Evolutionary conservation across 2,888 invertebrate species (phyloP).

Genomic region (Melanostoma scalare): DNA sequence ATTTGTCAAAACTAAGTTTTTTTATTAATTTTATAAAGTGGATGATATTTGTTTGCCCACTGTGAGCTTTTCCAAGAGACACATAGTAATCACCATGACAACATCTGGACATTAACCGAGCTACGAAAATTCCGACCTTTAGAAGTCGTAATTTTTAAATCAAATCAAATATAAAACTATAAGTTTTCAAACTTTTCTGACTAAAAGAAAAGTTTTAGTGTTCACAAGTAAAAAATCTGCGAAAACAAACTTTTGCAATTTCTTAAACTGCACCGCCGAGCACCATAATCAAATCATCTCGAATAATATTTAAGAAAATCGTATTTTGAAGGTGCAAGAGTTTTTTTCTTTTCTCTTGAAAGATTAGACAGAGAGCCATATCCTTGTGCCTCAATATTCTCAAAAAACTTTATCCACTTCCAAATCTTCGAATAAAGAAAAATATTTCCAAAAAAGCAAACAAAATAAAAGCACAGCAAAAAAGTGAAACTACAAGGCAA

Average conservation of each 20-base stretch:
- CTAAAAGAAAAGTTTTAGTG: too few relatives aligned
- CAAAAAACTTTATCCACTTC: constrained; percentile 58
- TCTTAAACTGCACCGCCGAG: constrained; percentile 51
- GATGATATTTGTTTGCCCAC: too few relatives aligned
- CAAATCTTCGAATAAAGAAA: constrained; percentile 45
- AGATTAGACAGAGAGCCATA: constrained; percentile 18
- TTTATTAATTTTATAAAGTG: too few relatives aligned
- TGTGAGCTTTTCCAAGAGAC: too few relatives aligned
- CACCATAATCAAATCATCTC: constrained; percentile 53
- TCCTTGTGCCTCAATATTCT: neutral
- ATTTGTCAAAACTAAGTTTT: too few relatives aligned
- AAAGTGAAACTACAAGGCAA: neutral
- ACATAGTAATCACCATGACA: too few relatives aligned
- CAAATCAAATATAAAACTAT: too few relatives aligned
- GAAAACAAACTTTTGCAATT: constrained; percentile 57
- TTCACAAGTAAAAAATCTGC: constrained; percentile 6
- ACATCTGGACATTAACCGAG: too few relatives aligned
- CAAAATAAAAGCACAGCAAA: constrained; percentile 4
- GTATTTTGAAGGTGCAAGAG: constrained; percentile 39
- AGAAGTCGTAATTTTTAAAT: too few relatives aligned
- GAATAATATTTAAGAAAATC: constrained; percentile 47
- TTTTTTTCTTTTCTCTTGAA: constrained; percentile 17
- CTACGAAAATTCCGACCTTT: too few relatives aligned
- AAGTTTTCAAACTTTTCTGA: too few relatives aligned
- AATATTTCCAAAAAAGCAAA: constrained; percentile 25